These are phyloP conservation scores for Turnix velox DNA, from an alignment of 2,113 vertebrate species.

Conservation along the genomic window DNA sequence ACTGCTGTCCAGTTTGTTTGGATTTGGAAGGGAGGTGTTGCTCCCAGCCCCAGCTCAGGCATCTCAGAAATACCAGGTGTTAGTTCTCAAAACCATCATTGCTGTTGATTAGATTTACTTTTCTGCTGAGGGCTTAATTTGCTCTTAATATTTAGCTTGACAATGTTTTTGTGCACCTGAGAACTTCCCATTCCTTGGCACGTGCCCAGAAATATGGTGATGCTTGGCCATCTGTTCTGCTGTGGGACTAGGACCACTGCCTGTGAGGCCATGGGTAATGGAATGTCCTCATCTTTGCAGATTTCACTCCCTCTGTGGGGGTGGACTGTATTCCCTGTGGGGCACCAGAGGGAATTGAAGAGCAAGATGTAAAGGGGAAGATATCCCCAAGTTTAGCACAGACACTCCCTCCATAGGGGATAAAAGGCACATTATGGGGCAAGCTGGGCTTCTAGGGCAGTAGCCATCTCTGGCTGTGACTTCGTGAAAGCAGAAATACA, in stretches of 20 bases:
- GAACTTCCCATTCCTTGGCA: background rate
- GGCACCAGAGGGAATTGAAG: background rate
- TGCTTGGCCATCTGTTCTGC: background rate
- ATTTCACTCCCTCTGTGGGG: background rate
- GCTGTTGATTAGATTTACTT: rapidly evolving
- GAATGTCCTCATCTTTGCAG: background rate
- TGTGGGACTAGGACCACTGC: background rate
- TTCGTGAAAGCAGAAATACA: rapidly evolving
- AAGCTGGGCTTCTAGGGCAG: background rate
- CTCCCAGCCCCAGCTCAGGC: background rate
- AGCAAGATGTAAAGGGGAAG: background rate
- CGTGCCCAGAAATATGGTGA: background rate
- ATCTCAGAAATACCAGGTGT: background rate
- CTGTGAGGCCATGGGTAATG: background rate
- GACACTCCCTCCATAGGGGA: rapidly evolving
- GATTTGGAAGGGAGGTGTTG: background rate
- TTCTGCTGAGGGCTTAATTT: background rate
- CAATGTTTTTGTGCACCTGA: background rate
- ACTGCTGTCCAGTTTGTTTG: background rate
- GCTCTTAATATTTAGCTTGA: background rate
- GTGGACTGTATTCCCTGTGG: too few species aligned
- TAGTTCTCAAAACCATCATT: background rate
- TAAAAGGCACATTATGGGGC: background rate
- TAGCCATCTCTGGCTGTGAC: background rate
- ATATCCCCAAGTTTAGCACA: background rate